Evolutionary conservation across 2,888 invertebrate genomes (phyloP).

Genomic region (Geophilus truncorum): DNA sequence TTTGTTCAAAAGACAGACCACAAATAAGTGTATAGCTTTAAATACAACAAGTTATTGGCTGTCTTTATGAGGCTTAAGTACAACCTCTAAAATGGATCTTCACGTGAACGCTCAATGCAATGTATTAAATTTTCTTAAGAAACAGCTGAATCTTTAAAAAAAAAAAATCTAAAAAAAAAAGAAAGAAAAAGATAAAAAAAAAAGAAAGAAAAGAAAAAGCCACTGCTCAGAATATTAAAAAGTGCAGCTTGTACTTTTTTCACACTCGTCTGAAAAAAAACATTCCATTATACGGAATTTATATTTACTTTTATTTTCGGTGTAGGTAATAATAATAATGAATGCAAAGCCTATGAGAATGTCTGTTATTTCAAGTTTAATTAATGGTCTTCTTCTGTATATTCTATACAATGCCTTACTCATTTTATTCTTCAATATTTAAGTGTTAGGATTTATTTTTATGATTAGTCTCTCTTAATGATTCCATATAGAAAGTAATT

Average conservation of each 20-base stretch:
- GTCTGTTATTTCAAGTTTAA: no score
- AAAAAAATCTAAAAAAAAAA: neutral
- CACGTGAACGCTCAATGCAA: slow-evolving; percentile 14
- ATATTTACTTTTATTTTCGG: neutral
- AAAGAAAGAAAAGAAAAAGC: neutral
- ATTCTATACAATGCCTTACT: no score
- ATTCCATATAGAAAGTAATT: no score
- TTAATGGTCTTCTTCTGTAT: no score
- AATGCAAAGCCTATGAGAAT: neutral
- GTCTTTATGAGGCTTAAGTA: neutral
- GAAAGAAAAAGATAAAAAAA: neutral
- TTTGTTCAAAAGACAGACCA: neutral
- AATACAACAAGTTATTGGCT: neutral
- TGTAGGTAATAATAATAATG: neutral
- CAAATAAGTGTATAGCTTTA: neutral
- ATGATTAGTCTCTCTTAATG: no score
- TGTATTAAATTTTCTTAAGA: slow-evolving; percentile 12
- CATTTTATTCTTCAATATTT: no score
- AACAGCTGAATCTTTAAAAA: neutral
- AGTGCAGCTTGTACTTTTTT: slow-evolving; percentile 20
- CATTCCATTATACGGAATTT: slow-evolving; percentile 11
- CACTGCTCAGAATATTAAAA: neutral
- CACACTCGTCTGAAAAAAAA: neutral
- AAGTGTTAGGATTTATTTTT: no score
- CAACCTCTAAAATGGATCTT: neutral